A percentile compares a stretch with the other conserved stretches of the same genome.
These are phyloP conservation scores for Natrix natrix DNA, from an alignment of 2,797 vertebrate genomes.

Conservation along the genomic window DNA sequence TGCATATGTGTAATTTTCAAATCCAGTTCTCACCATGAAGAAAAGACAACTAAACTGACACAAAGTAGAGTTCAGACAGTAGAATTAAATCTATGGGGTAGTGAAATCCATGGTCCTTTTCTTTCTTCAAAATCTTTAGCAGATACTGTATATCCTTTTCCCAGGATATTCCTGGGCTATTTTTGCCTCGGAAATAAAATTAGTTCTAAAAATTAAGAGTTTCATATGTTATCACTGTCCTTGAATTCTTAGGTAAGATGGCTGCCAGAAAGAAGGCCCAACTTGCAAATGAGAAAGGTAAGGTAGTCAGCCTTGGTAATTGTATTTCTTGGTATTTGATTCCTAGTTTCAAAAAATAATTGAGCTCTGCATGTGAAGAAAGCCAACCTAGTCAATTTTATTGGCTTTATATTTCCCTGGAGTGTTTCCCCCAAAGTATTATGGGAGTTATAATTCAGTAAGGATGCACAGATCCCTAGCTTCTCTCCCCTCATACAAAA, in stretches of 20 bases:
- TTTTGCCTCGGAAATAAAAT: not conserved
- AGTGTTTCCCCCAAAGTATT: not conserved
- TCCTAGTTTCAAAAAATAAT: not conserved
- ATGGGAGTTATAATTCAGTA: not conserved
- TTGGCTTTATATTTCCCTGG: not conserved
- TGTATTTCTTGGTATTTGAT: not conserved
- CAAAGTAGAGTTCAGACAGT: not conserved
- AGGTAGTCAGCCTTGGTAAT: not conserved
- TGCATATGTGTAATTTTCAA: not conserved
- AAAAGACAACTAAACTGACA: not conserved
- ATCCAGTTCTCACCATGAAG: not conserved
- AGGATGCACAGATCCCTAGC: not conserved
- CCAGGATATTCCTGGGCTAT: not conserved
- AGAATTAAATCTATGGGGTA: not conserved
- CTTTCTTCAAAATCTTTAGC: not conserved
- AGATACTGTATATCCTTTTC: not conserved
- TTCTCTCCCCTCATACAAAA: not conserved
- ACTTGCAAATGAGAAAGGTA: not conserved
- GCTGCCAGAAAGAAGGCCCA: not conserved
- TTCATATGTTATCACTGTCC: not conserved
- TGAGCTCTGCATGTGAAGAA: not conserved
- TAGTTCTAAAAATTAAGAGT: not conserved
- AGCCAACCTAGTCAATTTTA: not conserved
- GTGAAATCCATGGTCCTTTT: not conserved
- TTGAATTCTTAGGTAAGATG: conserved; percentile 21